Base-by-base conservation (phyloP, 1,140 invertebrate species). In the Brachionus paranguensis region DNA sequence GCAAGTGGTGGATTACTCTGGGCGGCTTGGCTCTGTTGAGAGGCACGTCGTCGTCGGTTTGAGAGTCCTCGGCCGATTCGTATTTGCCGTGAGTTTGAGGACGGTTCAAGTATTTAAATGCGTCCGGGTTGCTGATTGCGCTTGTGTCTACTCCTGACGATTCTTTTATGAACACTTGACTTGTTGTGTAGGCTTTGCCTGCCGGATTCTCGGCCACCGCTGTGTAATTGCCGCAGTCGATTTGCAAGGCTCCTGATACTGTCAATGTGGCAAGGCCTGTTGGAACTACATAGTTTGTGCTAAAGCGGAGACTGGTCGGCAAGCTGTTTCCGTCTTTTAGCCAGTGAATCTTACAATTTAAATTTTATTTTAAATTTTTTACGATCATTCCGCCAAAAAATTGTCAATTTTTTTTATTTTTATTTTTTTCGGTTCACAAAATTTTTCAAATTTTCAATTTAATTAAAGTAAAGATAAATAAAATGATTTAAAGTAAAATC, bases 281-380 rank as follows among this genome's bases (percentile, higher is more conserved):
- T 24, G 81, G 81, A 33, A 83, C 64, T 20, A 68, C 47, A 72
- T 83, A 83, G 45, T 83, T 72, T 37, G 81, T 83, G n/a, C n/a
- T 83, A 70, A 83, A 68, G 8, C 81, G 11, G 0, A 68, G 20
- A 29, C 60, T 68, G 5, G 64, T 37, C 37, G 81, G 81, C 53
- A 83, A 70, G 29, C 53, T 68, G 2, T 68, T 47, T 24, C 81
- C 81, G 53, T 83, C 81, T 55, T 83, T 83, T 6, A 83, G 11
- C 81, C 81, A 83, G 20, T 37, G 14, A 27, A 83, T 68, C 81
- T 83, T 37, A 1, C 5, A 7, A 37, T 37, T 5, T 5, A 37
- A 37, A 37, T 7, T 5, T 37, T 37, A 29, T 37, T 33, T 33
- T 33, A 1, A 24, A 24, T 24, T 24, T 24, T n/a, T n/a, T n/a